Percentiles rank a stretch among this genome's conserved stretches.
Evolutionary conservation across 2,888 invertebrate species (phyloP).

Genomic region (Coecobrya sp.): DNA sequence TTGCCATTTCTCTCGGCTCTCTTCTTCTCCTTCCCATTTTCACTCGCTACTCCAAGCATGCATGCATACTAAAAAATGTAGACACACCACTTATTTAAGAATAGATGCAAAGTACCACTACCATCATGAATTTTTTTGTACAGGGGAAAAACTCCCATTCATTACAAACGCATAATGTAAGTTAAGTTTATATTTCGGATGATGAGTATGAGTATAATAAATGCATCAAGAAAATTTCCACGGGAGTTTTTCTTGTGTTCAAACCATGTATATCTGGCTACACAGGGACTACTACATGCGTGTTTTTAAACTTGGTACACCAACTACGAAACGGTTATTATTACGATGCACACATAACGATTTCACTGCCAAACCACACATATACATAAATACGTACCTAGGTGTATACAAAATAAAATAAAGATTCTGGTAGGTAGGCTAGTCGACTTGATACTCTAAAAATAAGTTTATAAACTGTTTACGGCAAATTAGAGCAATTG

Average conservation of each 20-base stretch:
- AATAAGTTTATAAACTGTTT: slow-evolving; percentile 16
- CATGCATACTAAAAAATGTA: slow-evolving; percentile 5
- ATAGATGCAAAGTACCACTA: slow-evolving; percentile 44
- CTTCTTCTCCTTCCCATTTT: slow-evolving; percentile 67
- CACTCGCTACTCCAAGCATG: slow-evolving; percentile 43
- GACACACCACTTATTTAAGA: slow-evolving; percentile 56
- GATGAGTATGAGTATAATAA: slow-evolving; percentile 41
- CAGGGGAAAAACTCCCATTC: slow-evolving; percentile 38
- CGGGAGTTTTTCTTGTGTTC: not conserved
- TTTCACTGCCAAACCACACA: slow-evolving; percentile 3
- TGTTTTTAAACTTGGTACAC: not conserved
- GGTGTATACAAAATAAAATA: not conserved
- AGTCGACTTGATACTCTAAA: not conserved
- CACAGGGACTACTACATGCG: not conserved
- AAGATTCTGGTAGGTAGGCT: not conserved
- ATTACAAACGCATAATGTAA: slow-evolving; percentile 52
- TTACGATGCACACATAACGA: not conserved
- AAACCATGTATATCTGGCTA: not conserved
- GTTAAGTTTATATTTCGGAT: slow-evolving; percentile 41
- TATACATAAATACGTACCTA: no score
- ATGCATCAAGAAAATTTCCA: slow-evolving; percentile 5
- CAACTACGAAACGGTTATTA: slow-evolving; percentile 7
- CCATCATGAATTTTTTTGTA: slow-evolving; percentile 46
- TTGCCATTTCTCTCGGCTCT: slow-evolving; percentile 84
- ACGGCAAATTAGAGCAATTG: not conserved